These are phyloP conservation scores for human (Homo sapiens) DNA, from an alignment of 2,113 vertebrate genomes.

Conservation along the genomic window DNA sequence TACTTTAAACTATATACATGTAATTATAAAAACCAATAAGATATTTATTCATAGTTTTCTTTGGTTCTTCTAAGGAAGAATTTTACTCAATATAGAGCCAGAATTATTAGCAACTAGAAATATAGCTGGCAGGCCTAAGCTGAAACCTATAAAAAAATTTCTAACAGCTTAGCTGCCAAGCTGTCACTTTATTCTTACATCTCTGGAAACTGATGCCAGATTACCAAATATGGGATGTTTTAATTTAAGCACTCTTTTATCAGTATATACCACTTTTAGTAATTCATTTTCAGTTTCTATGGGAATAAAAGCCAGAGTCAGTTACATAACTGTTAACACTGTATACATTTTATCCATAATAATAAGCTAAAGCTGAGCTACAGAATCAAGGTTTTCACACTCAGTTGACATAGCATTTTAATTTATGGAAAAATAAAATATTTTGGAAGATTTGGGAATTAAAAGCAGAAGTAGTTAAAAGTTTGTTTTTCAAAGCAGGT, in stretches of 20 bases:
- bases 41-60: slow-evolving; percentile 9
- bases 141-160: background rate
- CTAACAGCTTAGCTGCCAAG: background rate
- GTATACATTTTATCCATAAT: background rate
- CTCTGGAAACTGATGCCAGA: background rate
- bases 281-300: slow-evolving; percentile 41
- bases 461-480: background rate
- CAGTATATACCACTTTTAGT: slow-evolving; percentile 10
- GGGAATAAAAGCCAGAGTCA: slow-evolving; percentile 44
- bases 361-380: background rate
- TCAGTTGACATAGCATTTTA: background rate
- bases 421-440: background rate
- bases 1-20: background rate
- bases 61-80: background rate
- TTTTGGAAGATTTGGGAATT: slow-evolving; percentile 6
- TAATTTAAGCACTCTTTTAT: slow-evolving; percentile 39
- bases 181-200: slow-evolving; percentile 26
- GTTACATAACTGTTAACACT: slow-evolving; percentile 12
- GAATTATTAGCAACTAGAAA: background rate
- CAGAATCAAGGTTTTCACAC: background rate
- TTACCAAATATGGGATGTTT: slow-evolving; percentile 19
- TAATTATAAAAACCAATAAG: slow-evolving; percentile 26
- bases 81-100: slow-evolving; percentile 20
- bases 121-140: background rate
- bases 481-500: background rate